Conservation (phyloP, 23 tunicate genomes). For the Styela clava region DNA sequence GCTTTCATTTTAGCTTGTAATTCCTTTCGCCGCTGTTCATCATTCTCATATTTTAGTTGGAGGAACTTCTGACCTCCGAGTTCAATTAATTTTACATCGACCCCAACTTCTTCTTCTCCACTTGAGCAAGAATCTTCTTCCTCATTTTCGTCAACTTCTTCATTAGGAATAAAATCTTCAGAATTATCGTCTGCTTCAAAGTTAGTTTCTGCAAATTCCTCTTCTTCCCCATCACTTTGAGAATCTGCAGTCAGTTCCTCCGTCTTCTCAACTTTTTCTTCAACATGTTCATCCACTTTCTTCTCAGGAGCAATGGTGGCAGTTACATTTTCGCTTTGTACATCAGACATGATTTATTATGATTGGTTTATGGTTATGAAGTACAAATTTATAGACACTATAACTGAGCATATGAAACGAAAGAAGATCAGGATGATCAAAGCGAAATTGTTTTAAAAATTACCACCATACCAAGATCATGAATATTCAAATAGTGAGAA, state of each 20-base stretch:
- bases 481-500: too few relatives aligned
- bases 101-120: slow-evolving; percentile 58
- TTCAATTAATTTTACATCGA: slow-evolving; percentile 18
- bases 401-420: too few relatives aligned
- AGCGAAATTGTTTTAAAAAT: too few relatives aligned
- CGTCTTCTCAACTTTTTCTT: slow-evolving; percentile 5
- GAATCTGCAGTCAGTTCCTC: neutral
- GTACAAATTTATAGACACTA: too few relatives aligned
- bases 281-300: neutral
- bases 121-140: slow-evolving; percentile 43
- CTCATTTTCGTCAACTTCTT: slow-evolving; percentile 16
- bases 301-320: neutral
- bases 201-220: slow-evolving; percentile 20
- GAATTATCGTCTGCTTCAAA: slow-evolving; percentile 32
- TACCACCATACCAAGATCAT: too few relatives aligned
- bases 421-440: too few relatives aligned
- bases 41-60: slow-evolving; percentile 41
- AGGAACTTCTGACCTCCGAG: slow-evolving; percentile 8
- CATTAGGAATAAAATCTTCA: slow-evolving; percentile 23
- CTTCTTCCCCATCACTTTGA: slow-evolving; percentile 5
- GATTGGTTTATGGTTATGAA: neutral
- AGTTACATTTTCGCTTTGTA: neutral
- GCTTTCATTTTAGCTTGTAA: slow-evolving; percentile 24
- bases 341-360: neutral
- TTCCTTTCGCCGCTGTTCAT: slow-evolving; percentile 46